Base-by-base conservation (phyloP, 2,888 invertebrate species). In the Oxystoma pomonae region DNA sequence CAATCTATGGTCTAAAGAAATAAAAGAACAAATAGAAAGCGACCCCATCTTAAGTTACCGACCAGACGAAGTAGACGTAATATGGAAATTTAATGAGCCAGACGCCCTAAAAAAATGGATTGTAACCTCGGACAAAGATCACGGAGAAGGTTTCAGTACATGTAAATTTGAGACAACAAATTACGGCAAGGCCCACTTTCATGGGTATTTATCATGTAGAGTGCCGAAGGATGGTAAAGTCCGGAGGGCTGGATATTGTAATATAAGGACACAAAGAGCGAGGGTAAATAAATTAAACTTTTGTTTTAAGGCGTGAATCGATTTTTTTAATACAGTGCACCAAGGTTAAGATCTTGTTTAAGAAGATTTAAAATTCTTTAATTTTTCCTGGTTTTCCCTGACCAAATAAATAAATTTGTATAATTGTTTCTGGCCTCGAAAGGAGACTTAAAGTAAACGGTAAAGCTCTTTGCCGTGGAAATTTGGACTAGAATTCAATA, bases 221-320 rank as follows among this genome's bases (percentile, higher is more conserved):
- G 82, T 90, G 12, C 90, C 94, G 0, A 90, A 90, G 76, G 94
- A 96, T 82, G 97, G 97, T 1, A 80, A 81, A 65, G 84, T 89
- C 0, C 90, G 89, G 73, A 83, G 84, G 60, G 84, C 93, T 16
- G 97, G 96, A 0, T 97, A 91, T 77, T 93, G 92, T 70, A 91
- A 90, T 72, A 84, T 96, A 58, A 85, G 86, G 67, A 89, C 92
- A 0, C 81, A 87, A 53, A 83, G 86, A 72, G 83, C 85, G 59
- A 82, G 86, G 78, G 91, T 91, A 78, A 80, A 81, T 81, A n/a
- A n/a, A n/a, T n/a, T n/a, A n/a, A n/a, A n/a, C n/a, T n/a, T n/a
- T n/a, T n/a, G n/a, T n/a, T n/a, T n/a, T n/a, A n/a, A n/a, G n/a
- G n/a, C n/a, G n/a, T n/a, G n/a, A n/a, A n/a, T n/a, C n/a, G n/a